A percentile compares a stretch with the other conserved stretches of the same genome.
Evolutionary conservation across 2,113 vertebrate species (phyloP).

Genomic region (Xenopus borealis): DNA sequence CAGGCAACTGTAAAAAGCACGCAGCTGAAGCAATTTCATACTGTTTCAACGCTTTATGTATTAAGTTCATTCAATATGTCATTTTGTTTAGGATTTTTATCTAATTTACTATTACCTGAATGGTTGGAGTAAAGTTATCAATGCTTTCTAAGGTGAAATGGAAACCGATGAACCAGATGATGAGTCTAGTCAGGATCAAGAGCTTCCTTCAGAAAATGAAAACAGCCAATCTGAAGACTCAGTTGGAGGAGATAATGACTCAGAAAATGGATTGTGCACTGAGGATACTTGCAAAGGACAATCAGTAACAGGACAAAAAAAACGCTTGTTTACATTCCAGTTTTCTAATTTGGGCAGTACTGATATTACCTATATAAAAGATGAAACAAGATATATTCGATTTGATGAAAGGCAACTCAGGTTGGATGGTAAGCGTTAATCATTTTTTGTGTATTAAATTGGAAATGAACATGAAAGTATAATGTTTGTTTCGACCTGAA

Average conservation of each 20-base stretch:
- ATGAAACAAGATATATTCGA: conserved; percentile 88
- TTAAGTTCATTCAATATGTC: too few species aligned
- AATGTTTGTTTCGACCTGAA: too few species aligned
- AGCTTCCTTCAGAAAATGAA: conserved; percentile 94
- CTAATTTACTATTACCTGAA: neutral
- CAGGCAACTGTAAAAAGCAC: too few species aligned
- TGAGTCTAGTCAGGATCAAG: conserved; percentile 96
- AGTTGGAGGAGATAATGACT: conserved; percentile 90
- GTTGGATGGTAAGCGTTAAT: conserved; percentile 78
- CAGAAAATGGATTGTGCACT: conserved; percentile 86
- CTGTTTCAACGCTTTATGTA: too few species aligned
- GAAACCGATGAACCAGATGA: conserved; percentile 97
- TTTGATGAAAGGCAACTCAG: conserved; percentile 92
- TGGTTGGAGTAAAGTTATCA: neutral
- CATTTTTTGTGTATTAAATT: too few species aligned
- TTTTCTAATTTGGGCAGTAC: conserved; percentile 96
- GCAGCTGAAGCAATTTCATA: too few species aligned
- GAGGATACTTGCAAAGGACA: conserved; percentile 82
- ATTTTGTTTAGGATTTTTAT: conserved; percentile 1
- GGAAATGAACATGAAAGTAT: too few species aligned
- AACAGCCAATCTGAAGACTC: conserved; percentile 97
- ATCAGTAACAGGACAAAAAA: conserved; percentile 75
- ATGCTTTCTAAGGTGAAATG: conserved; percentile 82
- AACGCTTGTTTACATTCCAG: conserved; percentile 96
- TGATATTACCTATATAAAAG: conserved; percentile 89